phyloP scores from a whole-genome alignment of 2,888 invertebrate genomes.

The Caenorhabditis sp. region DNA sequence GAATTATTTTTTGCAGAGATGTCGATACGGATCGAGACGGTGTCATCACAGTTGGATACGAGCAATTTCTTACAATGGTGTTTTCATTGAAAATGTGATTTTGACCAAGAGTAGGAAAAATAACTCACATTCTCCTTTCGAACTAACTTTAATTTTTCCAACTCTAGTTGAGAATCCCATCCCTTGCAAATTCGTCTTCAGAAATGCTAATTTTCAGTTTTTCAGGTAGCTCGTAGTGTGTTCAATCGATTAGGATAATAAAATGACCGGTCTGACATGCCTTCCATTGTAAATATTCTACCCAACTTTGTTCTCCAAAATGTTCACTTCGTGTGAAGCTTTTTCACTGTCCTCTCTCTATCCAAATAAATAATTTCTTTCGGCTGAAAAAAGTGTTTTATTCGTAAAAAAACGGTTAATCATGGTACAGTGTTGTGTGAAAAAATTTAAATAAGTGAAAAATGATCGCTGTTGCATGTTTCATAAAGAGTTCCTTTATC shows the following conservation, averaged over 20 bases:
- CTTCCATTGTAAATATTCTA: not conserved
- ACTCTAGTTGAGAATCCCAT: not conserved
- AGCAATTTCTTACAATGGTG: slow-evolving; percentile 87
- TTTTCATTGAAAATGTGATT: slow-evolving; percentile 76
- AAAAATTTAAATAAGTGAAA: slow-evolving; percentile 15
- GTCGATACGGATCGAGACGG: slow-evolving; percentile 85
- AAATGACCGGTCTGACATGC: not conserved
- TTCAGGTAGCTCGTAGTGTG: slow-evolving; percentile 43
- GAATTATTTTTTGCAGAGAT: slow-evolving; percentile 65
- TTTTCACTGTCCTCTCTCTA: not conserved
- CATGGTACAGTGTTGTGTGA: slow-evolving; percentile 4
- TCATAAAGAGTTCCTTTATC: slow-evolving; percentile 18
- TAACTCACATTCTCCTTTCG: slow-evolving; percentile 9
- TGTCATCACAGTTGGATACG: slow-evolving; percentile 80
- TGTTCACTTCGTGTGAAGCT: not conserved
- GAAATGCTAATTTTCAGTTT: slow-evolving; percentile 1
- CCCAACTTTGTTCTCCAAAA: not conserved
- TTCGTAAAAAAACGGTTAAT: not conserved
- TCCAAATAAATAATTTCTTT: not conserved
- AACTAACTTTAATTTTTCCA: slow-evolving; percentile 25
- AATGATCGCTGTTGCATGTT: slow-evolving; percentile 9
- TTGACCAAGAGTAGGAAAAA: slow-evolving; percentile 4
- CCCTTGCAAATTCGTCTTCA: not conserved
- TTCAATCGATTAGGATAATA: slow-evolving; percentile 37
- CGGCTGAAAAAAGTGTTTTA: not conserved